Evolutionary conservation across 2,113 vertebrate genomes (phyloP).

Genomic region (Phocoena sinus): DNA sequence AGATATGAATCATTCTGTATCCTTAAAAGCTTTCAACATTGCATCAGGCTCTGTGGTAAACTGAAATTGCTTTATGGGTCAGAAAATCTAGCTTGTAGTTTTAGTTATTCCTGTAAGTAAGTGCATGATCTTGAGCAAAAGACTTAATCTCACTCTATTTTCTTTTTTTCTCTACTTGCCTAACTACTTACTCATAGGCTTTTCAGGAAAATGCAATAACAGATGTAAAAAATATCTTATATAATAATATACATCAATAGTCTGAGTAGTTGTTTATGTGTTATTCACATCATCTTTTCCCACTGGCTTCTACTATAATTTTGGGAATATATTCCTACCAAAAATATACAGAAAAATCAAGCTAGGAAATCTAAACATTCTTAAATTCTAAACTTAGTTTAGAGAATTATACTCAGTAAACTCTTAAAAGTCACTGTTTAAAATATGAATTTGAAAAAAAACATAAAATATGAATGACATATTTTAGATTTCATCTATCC

Average conservation of each 20-base stretch:
- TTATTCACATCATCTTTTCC: background rate
- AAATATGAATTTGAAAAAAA: background rate
- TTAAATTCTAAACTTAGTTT: slow-evolving; percentile 18
- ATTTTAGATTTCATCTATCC: background rate
- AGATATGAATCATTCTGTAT: background rate
- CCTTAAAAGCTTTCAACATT: background rate
- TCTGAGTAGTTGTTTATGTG: background rate
- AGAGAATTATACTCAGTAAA: background rate
- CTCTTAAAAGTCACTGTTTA: background rate
- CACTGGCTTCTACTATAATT: slow-evolving; percentile 19
- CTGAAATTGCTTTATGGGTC: background rate
- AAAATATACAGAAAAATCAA: background rate
- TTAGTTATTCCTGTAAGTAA: slow-evolving; percentile 34
- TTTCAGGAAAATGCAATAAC: background rate
- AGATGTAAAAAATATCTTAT: background rate
- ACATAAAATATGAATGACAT: background rate
- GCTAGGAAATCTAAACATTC: background rate
- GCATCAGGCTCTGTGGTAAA: background rate
- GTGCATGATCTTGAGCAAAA: background rate
- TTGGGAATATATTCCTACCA: slow-evolving; percentile 5
- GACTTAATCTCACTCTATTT: background rate
- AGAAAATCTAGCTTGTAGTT: background rate
- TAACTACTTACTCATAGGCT: background rate
- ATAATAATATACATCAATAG: background rate
- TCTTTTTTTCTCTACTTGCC: slow-evolving; percentile 5